Evolutionary conservation across 1,140 invertebrate genomes (phyloP).

Genomic region (Zaprionus davidi): DNA sequence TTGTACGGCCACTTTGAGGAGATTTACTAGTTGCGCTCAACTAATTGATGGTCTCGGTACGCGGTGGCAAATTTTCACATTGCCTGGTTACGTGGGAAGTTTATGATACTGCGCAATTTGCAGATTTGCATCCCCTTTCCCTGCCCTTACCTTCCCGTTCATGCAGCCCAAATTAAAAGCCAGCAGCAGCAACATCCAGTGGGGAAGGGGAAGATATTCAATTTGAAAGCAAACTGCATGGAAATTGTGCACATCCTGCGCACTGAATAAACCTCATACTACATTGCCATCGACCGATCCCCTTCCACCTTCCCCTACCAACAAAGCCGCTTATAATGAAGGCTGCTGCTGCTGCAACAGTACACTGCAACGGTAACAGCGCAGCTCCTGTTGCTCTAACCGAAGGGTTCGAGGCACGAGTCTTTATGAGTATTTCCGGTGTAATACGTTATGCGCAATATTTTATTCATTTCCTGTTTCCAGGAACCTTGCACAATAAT

Average conservation of each 20-base stretch:
- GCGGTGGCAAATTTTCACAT: constrained; percentile 1
- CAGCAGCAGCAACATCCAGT: constrained; percentile 3
- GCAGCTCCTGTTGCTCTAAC: constrained; percentile 17
- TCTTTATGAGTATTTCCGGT: constrained; percentile 47
- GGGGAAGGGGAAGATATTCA: constrained; percentile 43
- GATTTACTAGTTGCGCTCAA: background rate
- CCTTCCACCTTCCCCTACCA: constrained; percentile 3
- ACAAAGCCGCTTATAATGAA: constrained; percentile 65
- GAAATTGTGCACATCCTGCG: constrained; percentile 52
- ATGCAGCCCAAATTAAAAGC: constrained; percentile 37
- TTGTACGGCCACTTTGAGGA: background rate
- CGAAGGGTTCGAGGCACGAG: constrained; percentile 8
- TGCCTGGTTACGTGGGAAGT: background rate
- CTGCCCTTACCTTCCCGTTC: background rate
- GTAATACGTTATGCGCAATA: constrained; percentile 46
- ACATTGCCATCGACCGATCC: background rate
- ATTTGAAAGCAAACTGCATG: constrained; percentile 50
- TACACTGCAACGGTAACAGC: background rate
- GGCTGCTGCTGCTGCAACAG: background rate
- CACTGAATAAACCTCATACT: constrained; percentile 23
- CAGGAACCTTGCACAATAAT: constrained; percentile 60
- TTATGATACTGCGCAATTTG: constrained; percentile 17
- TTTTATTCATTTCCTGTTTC: constrained; percentile 61
- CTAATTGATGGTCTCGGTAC: constrained; percentile 3
- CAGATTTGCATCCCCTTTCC: background rate